Evolutionary conservation across 2,888 invertebrate genomes (phyloP).

Genomic region (Deilephila elpenor): DNA sequence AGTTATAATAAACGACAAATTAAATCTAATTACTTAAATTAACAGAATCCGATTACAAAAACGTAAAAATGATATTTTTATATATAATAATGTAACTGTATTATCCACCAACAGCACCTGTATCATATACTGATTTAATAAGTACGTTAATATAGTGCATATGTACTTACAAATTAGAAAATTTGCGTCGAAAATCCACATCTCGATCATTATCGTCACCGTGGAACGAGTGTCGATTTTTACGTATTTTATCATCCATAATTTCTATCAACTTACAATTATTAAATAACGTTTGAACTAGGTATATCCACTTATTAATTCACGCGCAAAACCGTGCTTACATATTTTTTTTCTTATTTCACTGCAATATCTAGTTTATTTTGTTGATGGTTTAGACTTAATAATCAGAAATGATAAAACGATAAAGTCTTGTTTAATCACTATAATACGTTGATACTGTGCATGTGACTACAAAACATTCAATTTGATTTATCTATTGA

Average conservation of each 20-base stretch:
- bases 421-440: slow-evolving; percentile 25
- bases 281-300: not conserved
- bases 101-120: no score
- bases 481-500: slow-evolving; percentile 29
- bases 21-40: no score
- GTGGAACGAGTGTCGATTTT: slow-evolving; percentile 26
- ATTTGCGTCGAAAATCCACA: slow-evolving; percentile 14
- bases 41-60: no score
- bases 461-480: not conserved
- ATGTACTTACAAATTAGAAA: slow-evolving; percentile 17
- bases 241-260: slow-evolving; percentile 16
- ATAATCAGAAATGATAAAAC: slow-evolving; percentile 25
- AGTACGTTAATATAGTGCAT: no score
- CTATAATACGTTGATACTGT: slow-evolving; percentile 23
- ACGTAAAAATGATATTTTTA: no score
- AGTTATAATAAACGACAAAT: no score
- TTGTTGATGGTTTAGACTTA: not conserved
- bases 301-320: not conserved
- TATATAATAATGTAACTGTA: no score
- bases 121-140: not conserved
- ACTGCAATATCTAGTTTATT: slow-evolving; percentile 7
- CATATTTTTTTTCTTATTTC: not conserved
- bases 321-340: not conserved
- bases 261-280: not conserved
- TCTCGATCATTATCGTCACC: slow-evolving; percentile 9